A percentile compares a stretch with the other conserved stretches of the same genome.
Evolutionary conservation across 2,797 vertebrate genomes (phyloP).

Genomic region (Gymnothorax reevesii): DNA sequence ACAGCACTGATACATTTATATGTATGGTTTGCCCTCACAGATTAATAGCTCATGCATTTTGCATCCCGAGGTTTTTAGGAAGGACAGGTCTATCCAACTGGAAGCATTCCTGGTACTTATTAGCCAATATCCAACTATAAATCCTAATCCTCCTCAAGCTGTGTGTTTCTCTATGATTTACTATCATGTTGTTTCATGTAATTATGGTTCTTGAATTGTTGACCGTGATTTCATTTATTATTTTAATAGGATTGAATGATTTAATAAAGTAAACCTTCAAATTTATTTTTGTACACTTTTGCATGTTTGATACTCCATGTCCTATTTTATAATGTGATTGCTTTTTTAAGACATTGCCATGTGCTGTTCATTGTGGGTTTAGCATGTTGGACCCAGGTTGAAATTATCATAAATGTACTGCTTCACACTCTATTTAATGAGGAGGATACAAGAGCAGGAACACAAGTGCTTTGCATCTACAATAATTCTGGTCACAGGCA

Average conservation of each 20-base stretch:
- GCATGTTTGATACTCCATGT: neutral
- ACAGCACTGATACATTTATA: slow-evolving; percentile 3
- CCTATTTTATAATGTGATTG: slow-evolving; percentile 11
- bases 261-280: neutral
- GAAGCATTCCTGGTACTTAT: neutral
- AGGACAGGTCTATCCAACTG: neutral
- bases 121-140: neutral
- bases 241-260: neutral
- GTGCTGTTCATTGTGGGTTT: neutral
- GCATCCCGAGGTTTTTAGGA: neutral
- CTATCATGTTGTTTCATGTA: neutral
- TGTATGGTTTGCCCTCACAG: neutral
- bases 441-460: neutral
- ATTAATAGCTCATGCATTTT: slow-evolving; percentile 10
- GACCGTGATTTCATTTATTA: neutral
- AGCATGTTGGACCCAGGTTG: neutral
- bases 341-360: neutral
- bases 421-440: slow-evolving; percentile 13
- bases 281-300: slow-evolving; percentile 5
- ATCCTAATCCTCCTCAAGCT: neutral
- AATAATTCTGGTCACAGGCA: neutral
- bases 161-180: slow-evolving; percentile 2
- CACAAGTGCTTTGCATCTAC: neutral
- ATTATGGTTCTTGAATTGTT: neutral
- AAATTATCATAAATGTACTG: neutral